Evolutionary conservation across 2,888 invertebrate genomes (phyloP).

Genomic region (Elegia similella): DNA sequence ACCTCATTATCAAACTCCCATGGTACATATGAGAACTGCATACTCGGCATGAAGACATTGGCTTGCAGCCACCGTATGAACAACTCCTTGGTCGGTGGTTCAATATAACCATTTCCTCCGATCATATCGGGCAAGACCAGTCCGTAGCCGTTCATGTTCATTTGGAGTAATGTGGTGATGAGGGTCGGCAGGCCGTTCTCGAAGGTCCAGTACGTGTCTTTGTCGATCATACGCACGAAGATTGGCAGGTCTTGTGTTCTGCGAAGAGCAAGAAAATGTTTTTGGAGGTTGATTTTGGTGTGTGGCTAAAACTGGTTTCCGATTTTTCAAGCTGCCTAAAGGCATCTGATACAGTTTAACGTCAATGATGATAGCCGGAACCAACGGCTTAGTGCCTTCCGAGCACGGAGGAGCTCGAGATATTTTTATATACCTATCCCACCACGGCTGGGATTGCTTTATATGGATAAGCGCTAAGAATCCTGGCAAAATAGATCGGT

Average conservation of each 20-base stretch:
- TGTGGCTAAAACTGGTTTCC: no score
- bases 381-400: no score
- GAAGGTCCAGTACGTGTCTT: constrained; percentile 85
- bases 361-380: no score
- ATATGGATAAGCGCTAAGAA: no score
- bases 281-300: no score
- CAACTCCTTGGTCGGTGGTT: constrained; percentile 80
- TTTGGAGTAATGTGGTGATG: constrained; percentile 86
- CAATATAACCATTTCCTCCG: constrained; percentile 82
- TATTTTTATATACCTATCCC: no score
- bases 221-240: constrained; percentile 89
- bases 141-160: constrained; percentile 84
- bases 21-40: constrained; percentile 90
- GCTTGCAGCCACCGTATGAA: constrained; percentile 90
- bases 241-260: constrained; percentile 85
- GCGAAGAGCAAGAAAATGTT: constrained; percentile 26
- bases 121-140: constrained; percentile 91
- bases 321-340: no score
- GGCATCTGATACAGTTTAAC: no score
- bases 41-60: constrained; percentile 87
- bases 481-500: no score
- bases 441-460: no score
- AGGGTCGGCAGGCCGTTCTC: constrained; percentile 87
- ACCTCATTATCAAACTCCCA: constrained; percentile 87
- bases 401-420: no score